A percentile compares a stretch with the other conserved stretches of the same genome.
Evolutionary conservation across 2,888 invertebrate genomes (phyloP).

Genomic region (Syritta pipiens): DNA sequence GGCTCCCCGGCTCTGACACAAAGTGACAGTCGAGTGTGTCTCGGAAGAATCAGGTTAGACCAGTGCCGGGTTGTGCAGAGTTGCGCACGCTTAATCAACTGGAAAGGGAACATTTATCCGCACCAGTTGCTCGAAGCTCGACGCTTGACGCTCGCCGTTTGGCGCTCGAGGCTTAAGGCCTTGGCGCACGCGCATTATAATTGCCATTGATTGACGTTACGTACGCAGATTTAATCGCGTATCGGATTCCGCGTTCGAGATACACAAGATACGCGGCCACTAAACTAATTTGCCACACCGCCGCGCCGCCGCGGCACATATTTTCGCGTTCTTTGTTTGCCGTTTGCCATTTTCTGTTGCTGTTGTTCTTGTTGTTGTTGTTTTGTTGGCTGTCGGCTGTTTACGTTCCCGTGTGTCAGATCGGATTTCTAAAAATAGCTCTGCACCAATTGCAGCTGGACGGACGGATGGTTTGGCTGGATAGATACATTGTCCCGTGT

Average conservation of each 20-base stretch:
- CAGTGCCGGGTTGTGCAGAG: slow-evolving; percentile 10
- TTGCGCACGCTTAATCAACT: slow-evolving; percentile 59
- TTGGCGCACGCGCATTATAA: slow-evolving; percentile 55
- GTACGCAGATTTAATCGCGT: slow-evolving; percentile 57
- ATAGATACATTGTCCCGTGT: slow-evolving; percentile 20
- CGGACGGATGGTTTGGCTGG: not conserved
- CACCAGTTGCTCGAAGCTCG: slow-evolving; percentile 36
- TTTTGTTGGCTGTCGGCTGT: not conserved
- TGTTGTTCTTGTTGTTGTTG: not conserved
- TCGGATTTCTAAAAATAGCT: slow-evolving; percentile 65
- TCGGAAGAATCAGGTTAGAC: slow-evolving; percentile 54
- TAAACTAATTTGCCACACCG: slow-evolving; percentile 58
- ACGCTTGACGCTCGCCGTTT: no score
- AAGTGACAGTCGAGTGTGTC: slow-evolving; percentile 58
- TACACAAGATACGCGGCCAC: slow-evolving; percentile 27
- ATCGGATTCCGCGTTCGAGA: slow-evolving; percentile 55
- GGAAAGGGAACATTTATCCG: slow-evolving; percentile 60
- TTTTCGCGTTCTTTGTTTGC: not conserved
- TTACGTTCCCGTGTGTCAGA: slow-evolving; percentile 34
- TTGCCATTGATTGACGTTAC: slow-evolving; percentile 65
- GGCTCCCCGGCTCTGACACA: slow-evolving; percentile 33
- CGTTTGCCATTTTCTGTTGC: not conserved
- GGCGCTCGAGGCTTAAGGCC: no score
- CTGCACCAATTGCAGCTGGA: slow-evolving; percentile 50
- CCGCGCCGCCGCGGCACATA: not conserved